These are phyloP conservation scores for Gortyna flavago DNA, from an alignment of 2,888 invertebrate species.

Conservation along the genomic window DNA sequence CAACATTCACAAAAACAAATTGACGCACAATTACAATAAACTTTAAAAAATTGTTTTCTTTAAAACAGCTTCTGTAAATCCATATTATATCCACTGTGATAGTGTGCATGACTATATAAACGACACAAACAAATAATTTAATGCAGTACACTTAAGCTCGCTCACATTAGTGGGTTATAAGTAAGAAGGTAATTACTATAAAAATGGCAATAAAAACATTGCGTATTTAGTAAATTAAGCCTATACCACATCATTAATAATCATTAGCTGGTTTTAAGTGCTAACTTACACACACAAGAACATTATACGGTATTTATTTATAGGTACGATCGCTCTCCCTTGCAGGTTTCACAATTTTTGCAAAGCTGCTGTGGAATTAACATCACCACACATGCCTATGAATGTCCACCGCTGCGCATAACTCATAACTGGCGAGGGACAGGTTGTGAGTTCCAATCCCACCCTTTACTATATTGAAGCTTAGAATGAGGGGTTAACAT, in stretches of 20 bases:
- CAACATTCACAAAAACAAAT: not conserved
- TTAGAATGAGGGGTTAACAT: not conserved
- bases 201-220: slow-evolving; percentile 61
- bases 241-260: slow-evolving; percentile 57
- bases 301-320: slow-evolving; percentile 34
- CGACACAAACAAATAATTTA: slow-evolving; percentile 26
- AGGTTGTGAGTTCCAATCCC: not conserved
- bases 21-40: not conserved
- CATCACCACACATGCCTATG: not conserved
- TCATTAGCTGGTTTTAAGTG: slow-evolving; percentile 62
- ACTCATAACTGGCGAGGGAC: not conserved
- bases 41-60: not conserved
- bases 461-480: not conserved
- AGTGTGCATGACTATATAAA: slow-evolving; percentile 2
- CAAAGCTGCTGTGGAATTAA: slow-evolving; percentile 11
- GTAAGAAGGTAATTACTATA: slow-evolving; percentile 64
- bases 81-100: not conserved
- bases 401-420: not conserved
- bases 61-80: not conserved
- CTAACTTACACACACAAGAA: slow-evolving; percentile 45
- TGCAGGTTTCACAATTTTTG: slow-evolving; percentile 13
- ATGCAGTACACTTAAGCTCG: slow-evolving; percentile 48
- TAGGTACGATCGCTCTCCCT: slow-evolving; percentile 27
- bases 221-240: slow-evolving; percentile 61
- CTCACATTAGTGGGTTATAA: slow-evolving; percentile 47